Evolutionary conservation across 2,797 vertebrate genomes (phyloP), one percentile per base, ranked within the genome.

Genomic region (Lepus oiostolus): DNA sequence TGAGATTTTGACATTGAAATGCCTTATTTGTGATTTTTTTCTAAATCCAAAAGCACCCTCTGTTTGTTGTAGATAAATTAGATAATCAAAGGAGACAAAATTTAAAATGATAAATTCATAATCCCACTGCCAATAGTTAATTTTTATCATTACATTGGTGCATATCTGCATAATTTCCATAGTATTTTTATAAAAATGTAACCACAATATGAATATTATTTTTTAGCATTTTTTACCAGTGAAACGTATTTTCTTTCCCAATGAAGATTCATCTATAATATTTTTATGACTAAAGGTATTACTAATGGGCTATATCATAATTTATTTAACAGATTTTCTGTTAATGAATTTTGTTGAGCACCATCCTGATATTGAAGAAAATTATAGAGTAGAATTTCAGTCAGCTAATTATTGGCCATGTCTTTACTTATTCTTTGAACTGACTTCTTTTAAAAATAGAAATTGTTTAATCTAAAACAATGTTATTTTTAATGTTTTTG

Each of bases 151-250:
- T 26, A 86, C 12, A 2, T 14, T 71, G 17, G 7, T 52, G 4
- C 28, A 72, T 79, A 22, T 63, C 60, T 63, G 21, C 12, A 30
- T 63, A 52, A 2, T 74, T 87, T 87, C 47, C 58, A 54, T 42
- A 82, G 52, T 76, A 52, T 54, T 91, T 88, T 88, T 38, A n/a
- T 22, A 52, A 67, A 89, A 85, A 85, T 60, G 16, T 19, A 22
- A 85, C 17, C 47, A 38, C 16, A 62, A 14, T 16, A 50, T 14
- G 38, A 8, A 67, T 5, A 60, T 9, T 77, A 30, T 54, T 79
- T 79, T 85, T 0, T 71, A 79, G 19, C 10, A 38, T 63, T 77
- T 67, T 85, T 52, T 50, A 67, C n/a, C 11, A 54, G 32, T 65
- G 84, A 2, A 88, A 50, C 8, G 80, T 24, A 26, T 74, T 75